Base-by-base conservation (phyloP, 2,113 vertebrate genomes). In the Brachypteracias leptosomus region DNA sequence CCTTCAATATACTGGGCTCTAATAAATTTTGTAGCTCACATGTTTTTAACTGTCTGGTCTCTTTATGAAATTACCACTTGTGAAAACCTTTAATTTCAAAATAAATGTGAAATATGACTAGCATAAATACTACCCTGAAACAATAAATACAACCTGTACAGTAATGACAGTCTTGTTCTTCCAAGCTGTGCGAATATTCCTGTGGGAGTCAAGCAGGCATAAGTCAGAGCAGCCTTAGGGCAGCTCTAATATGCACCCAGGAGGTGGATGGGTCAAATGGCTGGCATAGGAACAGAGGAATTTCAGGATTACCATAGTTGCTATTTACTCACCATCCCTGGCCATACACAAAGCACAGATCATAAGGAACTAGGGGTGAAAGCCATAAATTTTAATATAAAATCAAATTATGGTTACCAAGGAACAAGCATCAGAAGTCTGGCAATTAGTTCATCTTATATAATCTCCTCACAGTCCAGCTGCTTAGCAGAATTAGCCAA, bases 401-500 rank as follows among this genome's bases (percentile, higher is more conserved):
- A 83, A 90, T 89, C 86, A 93, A 90, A 71, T 78, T 89, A 88
- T 51, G 57, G 49, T 63, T 93, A 88, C 61, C 29, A 86, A 95
- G 85, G 36, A 94, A 78, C 33, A 68, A 57, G n/a, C 82, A 88
- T 82, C 88, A 90, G 57, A 90, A 92, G 47, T 93, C 61, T 94
- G 96, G 88, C 93, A 81, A 92, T 90, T 96, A 90, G 57, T 72
- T 90, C 79, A 81, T 21, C 14, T 96, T 94, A 72, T 65, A 84
- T 82, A 95, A 94, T 86, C 83, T 84, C 58, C 79, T 78, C n/a
- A 49, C 93, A 94, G 26, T 78, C 84, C 96, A 96, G 88, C 85
- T 94, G 76, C 66, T 97, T 78, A 87, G 49, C 49, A 75, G 83
- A 92, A 82, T 96, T 92, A 93, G 70, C 93, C 93, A 93, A 96